These are phyloP conservation scores for Didymodactylos carnosus DNA, from an alignment of 2,888 invertebrate genomes.

Conservation along the genomic window DNA sequence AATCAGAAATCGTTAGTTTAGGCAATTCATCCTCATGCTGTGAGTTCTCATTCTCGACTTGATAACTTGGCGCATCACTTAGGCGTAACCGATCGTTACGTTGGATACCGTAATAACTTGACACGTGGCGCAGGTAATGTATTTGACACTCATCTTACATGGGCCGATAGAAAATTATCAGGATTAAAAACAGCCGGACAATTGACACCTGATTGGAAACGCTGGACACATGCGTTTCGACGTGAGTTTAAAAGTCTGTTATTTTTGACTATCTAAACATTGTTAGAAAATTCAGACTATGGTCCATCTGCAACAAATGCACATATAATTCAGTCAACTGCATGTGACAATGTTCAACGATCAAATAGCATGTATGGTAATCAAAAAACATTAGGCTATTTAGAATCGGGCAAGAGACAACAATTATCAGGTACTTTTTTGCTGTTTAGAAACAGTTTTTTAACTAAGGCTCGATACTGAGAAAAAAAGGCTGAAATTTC, in stretches of 20 bases:
- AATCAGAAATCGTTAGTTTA: no score
- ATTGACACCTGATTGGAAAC: not conserved
- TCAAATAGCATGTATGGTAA: no score
- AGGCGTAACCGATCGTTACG: conserved; percentile 32
- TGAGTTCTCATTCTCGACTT: conserved; percentile 25
- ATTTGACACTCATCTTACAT: not conserved
- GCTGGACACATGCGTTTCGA: not conserved
- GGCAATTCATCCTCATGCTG: conserved; percentile 23
- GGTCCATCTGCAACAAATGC: not conserved
- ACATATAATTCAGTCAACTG: no score
- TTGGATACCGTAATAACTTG: conserved; percentile 31
- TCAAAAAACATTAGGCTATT: not conserved
- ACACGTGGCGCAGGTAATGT: conserved; percentile 17
- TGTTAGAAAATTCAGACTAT: not conserved
- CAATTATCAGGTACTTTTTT: not conserved
- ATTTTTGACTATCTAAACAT: no score
- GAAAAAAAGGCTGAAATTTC: no score
- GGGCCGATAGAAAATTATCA: not conserved
- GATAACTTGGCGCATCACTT: conserved; percentile 30
- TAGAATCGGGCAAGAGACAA: no score
- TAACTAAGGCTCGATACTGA: no score
- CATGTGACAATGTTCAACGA: no score
- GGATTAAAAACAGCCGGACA: not conserved
- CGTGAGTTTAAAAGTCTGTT: not conserved
- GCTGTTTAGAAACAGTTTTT: not conserved